Conservation (phyloP, 2,113 vertebrate species). For the Struthio camelus region DNA sequence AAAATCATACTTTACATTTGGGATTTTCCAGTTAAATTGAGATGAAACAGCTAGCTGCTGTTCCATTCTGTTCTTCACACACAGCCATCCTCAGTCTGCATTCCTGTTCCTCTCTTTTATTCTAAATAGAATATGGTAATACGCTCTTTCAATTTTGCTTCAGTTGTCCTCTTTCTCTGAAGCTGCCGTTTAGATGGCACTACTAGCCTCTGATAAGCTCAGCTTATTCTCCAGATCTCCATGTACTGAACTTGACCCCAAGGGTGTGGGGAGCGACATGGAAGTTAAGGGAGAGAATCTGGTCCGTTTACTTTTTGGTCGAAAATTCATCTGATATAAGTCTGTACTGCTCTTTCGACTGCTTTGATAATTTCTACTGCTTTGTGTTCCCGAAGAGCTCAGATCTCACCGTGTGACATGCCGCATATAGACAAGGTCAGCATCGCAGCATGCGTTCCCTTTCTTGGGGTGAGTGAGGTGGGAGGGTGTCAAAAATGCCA, state of each 20-base stretch:
- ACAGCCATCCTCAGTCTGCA: neutral
- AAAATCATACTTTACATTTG: neutral
- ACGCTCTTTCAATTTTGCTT: neutral
- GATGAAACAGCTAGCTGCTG: neutral
- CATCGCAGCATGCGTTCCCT: neutral
- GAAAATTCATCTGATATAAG: neutral
- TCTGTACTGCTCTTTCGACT: neutral
- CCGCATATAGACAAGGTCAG: neutral
- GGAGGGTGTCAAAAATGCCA: neutral
- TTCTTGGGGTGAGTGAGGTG: neutral
- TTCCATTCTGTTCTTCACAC: neutral
- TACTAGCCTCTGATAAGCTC: neutral
- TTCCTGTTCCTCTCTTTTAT: neutral
- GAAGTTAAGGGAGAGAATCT: neutral
- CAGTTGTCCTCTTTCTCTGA: neutral
- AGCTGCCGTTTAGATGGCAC: neutral
- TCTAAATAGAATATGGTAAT: neutral
- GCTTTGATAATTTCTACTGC: no score
- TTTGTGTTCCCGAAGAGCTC: neutral
- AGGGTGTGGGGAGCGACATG: neutral
- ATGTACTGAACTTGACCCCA: neutral
- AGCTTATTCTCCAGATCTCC: neutral
- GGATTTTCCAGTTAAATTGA: neutral
- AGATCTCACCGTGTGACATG: neutral
- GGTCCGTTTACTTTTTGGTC: neutral